Evolutionary conservation across 2,113 vertebrate genomes (phyloP).

Genomic region (Nicator chloris): DNA sequence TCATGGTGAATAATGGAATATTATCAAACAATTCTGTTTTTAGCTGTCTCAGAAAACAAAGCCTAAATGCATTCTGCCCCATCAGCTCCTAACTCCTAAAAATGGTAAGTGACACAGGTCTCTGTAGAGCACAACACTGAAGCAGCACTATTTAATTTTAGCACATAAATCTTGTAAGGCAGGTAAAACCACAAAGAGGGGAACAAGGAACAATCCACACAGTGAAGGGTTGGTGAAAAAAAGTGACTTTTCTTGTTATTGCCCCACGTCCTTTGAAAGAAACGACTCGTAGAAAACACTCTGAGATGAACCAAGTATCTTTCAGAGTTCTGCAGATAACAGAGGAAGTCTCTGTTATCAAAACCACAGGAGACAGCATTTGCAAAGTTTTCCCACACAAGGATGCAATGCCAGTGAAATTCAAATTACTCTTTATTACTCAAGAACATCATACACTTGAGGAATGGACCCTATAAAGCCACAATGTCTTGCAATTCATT

Average conservation of each 20-base stretch:
- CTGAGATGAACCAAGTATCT: neutral
- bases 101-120: constrained; percentile 14
- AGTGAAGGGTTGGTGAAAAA: neutral
- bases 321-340: neutral
- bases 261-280: neutral
- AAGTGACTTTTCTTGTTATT: neutral
- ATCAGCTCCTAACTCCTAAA: constrained; percentile 5
- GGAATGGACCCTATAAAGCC: neutral
- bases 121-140: neutral
- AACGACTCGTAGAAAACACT: neutral
- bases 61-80: neutral
- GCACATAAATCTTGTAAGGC: neutral
- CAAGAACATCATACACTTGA: neutral
- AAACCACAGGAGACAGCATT: neutral
- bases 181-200: neutral
- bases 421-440: neutral
- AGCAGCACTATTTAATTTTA: neutral
- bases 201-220: neutral
- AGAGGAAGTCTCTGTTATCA: neutral
- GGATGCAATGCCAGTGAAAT: neutral
- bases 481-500: neutral
- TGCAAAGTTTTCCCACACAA: neutral
- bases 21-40: neutral
- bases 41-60: constrained; percentile 13
- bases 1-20: neutral